Evolutionary conservation across 2,888 invertebrate genomes (phyloP).

Genomic region (Lottia scabra): DNA sequence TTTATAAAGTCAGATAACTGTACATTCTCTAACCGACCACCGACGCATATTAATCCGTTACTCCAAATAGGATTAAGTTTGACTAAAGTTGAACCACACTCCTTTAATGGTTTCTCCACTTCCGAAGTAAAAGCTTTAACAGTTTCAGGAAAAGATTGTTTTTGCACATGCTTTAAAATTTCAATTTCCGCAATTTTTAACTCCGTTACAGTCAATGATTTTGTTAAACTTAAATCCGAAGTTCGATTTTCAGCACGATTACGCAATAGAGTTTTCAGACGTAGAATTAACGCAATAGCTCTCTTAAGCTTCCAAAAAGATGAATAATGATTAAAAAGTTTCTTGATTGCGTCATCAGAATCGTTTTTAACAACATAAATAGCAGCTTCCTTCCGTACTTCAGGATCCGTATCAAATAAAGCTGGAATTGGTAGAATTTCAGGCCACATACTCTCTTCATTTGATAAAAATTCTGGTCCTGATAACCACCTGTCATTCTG

Average conservation of each 20-base stretch:
- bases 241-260: no score
- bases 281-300: not conserved
- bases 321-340: not conserved
- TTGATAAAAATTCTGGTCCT: not conserved
- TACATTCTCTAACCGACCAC: not conserved
- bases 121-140: not conserved
- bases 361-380: not conserved
- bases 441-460: not conserved
- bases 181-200: not conserved
- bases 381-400: not conserved
- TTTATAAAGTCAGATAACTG: not conserved
- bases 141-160: not conserved
- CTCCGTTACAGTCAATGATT: not conserved
- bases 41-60: not conserved
- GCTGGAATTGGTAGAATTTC: not conserved
- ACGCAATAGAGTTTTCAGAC: not conserved
- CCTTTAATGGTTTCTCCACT: not conserved
- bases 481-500: no score
- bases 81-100: not conserved
- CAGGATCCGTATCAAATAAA: not conserved
- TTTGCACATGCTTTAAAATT: not conserved
- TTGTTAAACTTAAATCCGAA: no score
- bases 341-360: not conserved
- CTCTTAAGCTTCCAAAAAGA: not conserved
- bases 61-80: not conserved